Conservation (phyloP, 2,113 vertebrate genomes). For the Sturnira hondurensis region DNA sequence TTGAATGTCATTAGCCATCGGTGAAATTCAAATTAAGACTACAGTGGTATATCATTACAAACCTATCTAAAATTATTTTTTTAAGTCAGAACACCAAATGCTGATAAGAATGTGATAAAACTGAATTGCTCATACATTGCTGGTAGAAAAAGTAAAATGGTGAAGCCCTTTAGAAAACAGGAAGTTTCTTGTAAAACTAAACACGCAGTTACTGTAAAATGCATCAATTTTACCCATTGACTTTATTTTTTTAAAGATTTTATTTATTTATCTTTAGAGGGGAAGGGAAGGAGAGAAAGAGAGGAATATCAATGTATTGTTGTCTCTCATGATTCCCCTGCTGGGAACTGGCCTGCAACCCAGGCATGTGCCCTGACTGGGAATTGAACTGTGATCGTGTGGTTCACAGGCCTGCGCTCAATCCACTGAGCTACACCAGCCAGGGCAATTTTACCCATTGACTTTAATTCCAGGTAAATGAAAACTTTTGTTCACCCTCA, state of each 20-base stretch:
- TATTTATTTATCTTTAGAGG: no score
- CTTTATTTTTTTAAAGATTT: no score
- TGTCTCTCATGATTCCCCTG: no score
- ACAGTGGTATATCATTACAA: neutral
- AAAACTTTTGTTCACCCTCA: neutral
- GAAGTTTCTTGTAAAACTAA: neutral
- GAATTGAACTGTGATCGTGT: no score
- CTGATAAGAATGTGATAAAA: neutral
- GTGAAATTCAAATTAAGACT: neutral
- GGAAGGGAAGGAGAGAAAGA: no score
- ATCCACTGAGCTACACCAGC: no score
- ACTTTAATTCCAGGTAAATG: neutral
- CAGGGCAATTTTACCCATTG: neutral
- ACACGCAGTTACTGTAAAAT: neutral
- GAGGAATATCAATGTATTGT: no score
- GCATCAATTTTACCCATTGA: neutral
- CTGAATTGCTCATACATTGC: neutral
- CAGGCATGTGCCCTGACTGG: no score
- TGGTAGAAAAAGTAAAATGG: neutral
- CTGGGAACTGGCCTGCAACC: no score
- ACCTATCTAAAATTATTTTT: neutral
- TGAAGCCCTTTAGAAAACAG: neutral
- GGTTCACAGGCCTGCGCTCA: no score
- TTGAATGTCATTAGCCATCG: neutral
- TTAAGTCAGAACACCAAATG: neutral